A percentile compares a stretch with the other conserved stretches of the same genome.
Evolutionary conservation across 2,888 invertebrate species (phyloP).

Genomic region (Microplitis deprimator): DNA sequence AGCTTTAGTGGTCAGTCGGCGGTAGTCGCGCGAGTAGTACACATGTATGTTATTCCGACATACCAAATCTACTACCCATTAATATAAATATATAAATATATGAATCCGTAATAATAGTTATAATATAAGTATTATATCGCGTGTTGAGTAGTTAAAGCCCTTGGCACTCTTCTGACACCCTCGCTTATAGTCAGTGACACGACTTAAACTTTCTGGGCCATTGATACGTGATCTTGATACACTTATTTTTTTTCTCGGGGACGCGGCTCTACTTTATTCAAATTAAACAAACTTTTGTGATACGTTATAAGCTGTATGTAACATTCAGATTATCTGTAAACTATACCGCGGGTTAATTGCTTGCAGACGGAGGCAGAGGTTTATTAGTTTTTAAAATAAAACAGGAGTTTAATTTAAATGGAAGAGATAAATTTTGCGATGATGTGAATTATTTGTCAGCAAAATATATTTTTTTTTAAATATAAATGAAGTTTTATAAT

Average conservation of each 20-base stretch:
- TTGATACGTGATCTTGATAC: conserved; percentile 28
- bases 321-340: neutral
- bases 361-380: neutral
- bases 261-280: conserved; percentile 5
- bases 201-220: conserved; percentile 10
- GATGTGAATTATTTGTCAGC: too few species aligned
- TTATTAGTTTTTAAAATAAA: neutral
- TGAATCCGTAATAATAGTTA: neutral
- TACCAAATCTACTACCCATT: neutral
- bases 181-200: conserved; percentile 13
- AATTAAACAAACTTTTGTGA: neutral
- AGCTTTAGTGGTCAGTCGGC: conserved; percentile 22
- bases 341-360: neutral
- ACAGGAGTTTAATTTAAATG: too few species aligned
- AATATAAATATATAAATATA: neutral
- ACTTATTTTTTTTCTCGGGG: conserved; percentile 21
- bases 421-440: too few species aligned
- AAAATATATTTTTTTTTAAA: neutral
- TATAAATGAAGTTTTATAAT: conserved; percentile 28
- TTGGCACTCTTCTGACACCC: conserved; percentile 18
- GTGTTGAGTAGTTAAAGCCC: conserved; percentile 23
- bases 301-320: neutral
- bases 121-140: conserved; percentile 10
- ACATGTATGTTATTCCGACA: neutral
- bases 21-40: conserved; percentile 17